phyloP scores from a whole-genome alignment of 2,888 invertebrate genomes.

The Microlaimidae sp. region DNA sequence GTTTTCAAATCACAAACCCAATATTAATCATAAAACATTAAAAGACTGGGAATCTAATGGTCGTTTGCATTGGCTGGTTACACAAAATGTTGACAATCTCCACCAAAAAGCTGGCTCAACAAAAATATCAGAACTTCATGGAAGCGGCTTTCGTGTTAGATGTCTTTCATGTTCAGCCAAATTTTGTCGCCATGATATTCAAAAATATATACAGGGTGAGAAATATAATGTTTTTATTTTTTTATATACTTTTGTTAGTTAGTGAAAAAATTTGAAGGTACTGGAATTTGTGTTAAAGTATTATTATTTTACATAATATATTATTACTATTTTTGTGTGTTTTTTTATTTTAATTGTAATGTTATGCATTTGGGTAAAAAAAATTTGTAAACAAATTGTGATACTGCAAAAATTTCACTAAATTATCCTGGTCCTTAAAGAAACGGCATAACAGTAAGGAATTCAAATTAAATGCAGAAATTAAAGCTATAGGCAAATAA shows the following conservation, averaged over 20 bases:
- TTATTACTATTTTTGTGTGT: no score
- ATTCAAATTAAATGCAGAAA: no score
- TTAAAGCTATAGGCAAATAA: no score
- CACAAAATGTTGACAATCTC: conserved; percentile 87
- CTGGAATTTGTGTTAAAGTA: no score
- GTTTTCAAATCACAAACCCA: conserved; percentile 58
- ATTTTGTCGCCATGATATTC: conserved; percentile 17
- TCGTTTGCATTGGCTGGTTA: conserved; percentile 55
- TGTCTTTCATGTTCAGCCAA: conserved; percentile 22
- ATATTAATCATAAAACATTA: conserved; percentile 55
- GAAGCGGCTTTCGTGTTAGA: conserved; percentile 43
- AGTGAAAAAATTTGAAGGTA: background rate
- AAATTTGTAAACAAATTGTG: no score
- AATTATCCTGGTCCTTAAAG: no score
- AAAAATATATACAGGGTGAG: no score
- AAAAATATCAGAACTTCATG: conserved; percentile 69
- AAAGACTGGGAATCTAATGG: conserved; percentile 53
- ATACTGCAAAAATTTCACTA: no score
- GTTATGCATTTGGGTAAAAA: no score
- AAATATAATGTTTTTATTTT: background rate
- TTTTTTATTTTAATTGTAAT: no score
- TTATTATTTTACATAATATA: no score
- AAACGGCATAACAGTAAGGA: no score
- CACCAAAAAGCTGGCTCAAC: conserved; percentile 73
- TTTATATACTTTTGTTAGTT: background rate